Evolutionary conservation across 2,113 vertebrate species (phyloP).

Genomic region (Proteles cristata): DNA sequence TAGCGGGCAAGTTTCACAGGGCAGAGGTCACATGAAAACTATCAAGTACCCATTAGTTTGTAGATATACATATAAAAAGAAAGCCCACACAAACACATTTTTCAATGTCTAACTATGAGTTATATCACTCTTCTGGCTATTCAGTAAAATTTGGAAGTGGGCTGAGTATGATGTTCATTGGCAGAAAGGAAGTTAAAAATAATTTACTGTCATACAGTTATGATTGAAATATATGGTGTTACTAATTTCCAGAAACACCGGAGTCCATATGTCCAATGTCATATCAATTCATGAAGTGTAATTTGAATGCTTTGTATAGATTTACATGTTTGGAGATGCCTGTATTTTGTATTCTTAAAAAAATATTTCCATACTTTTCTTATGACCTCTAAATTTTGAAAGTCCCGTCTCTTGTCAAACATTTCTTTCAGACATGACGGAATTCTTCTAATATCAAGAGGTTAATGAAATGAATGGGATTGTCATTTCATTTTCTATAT

Average conservation of each 20-base stretch:
- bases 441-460: neutral
- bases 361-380: neutral
- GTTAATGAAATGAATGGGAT: neutral
- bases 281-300: neutral
- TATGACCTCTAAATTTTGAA: neutral
- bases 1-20: neutral
- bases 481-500: neutral
- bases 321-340: neutral
- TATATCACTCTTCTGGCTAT: neutral
- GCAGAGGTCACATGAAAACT: neutral
- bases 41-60: neutral
- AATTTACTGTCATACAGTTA: neutral
- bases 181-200: neutral
- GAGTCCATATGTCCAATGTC: neutral
- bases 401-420: neutral
- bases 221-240: neutral
- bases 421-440: neutral
- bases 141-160: neutral
- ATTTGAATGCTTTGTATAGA: neutral
- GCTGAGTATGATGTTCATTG: neutral
- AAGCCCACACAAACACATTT: neutral
- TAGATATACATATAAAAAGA: neutral
- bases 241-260: neutral
- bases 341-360: slow-evolving; percentile 8
- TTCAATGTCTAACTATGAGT: neutral